phyloP scores from a whole-genome alignment of 2,797 vertebrate species.

The Girardinus metallicus region DNA sequence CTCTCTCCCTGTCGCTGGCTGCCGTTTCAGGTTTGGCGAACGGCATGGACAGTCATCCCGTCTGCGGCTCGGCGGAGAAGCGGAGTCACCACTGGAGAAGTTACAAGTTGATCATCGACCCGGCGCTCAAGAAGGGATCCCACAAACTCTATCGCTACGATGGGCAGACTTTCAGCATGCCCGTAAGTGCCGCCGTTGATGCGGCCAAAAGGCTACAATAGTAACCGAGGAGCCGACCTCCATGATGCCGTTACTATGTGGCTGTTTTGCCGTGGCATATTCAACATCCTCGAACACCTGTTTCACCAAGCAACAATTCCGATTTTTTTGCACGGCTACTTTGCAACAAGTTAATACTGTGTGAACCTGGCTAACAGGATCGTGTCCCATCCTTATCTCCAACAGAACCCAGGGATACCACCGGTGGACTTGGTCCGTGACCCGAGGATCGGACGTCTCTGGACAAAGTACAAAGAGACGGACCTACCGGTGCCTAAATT shows the following conservation, averaged over 20 bases:
- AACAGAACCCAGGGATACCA: constrained; percentile 91
- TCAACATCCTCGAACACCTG: not conserved
- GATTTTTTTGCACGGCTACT: constrained; percentile 27
- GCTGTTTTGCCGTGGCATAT: constrained; percentile 28
- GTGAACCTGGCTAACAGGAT: constrained; percentile 54
- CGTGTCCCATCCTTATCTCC: constrained; percentile 23
- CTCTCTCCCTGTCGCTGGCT: constrained; percentile 61
- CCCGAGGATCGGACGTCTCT: constrained; percentile 95
- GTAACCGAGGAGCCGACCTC: constrained; percentile 74
- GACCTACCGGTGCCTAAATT: constrained; percentile 98
- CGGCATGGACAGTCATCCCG: constrained; percentile 95
- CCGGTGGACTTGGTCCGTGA: constrained; percentile 96
- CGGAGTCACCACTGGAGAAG: constrained; percentile 99
- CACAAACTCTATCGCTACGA: constrained; percentile 99
- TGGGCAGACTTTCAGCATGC: constrained; percentile 94
- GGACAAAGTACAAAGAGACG: constrained; percentile 97
- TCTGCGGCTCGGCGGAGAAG: constrained; percentile 94
- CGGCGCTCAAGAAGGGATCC: constrained; percentile 94
- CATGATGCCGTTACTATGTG: constrained; percentile 67
- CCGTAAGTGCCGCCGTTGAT: constrained; percentile 83
- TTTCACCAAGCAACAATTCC: not conserved
- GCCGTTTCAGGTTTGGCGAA: constrained; percentile 92
- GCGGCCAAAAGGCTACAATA: constrained; percentile 56
- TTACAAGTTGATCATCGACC: constrained; percentile 99
- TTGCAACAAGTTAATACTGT: constrained; percentile 69